Conservation (phyloP, 2,797 vertebrate genomes). For the Diplodus sargus region DNA sequence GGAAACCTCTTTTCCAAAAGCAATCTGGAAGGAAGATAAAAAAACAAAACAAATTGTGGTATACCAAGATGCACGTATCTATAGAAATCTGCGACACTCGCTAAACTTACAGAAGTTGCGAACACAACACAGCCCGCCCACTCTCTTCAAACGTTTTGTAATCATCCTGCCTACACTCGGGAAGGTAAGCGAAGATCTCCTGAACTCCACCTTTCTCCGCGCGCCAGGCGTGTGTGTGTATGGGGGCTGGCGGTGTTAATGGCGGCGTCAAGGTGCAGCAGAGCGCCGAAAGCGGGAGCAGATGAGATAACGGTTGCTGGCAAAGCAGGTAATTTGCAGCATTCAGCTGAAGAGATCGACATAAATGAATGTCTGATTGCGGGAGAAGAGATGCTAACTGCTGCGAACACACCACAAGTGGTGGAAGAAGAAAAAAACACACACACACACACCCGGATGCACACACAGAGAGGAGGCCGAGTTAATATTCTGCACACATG, state of each 20-base stretch:
- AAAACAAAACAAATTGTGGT: no score
- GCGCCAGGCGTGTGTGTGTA: background rate
- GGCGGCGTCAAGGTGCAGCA: conserved; percentile 7
- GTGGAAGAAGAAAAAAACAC: background rate
- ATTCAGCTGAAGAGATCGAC: conserved; percentile 56
- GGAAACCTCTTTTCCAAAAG: background rate
- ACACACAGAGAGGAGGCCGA: background rate
- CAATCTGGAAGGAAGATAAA: background rate
- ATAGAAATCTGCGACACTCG: background rate
- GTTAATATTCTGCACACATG: conserved; percentile 22
- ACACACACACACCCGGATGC: no score
- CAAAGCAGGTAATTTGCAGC: conserved; percentile 59
- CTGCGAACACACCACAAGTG: background rate
- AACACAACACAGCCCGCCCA: background rate
- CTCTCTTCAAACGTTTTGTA: background rate
- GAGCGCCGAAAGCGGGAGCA: conserved; percentile 15
- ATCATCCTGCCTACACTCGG: conserved; percentile 1
- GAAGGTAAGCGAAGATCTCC: background rate
- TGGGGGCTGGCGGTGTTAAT: background rate
- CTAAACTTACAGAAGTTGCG: background rate
- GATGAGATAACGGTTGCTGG: conserved; percentile 40
- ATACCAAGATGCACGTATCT: background rate
- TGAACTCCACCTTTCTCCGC: background rate
- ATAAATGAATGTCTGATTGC: conserved; percentile 69
- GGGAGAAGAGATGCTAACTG: conserved; percentile 44